Base-by-base conservation (phyloP, 2,797 vertebrate genomes). In the Sebastes nivosus region DNA sequence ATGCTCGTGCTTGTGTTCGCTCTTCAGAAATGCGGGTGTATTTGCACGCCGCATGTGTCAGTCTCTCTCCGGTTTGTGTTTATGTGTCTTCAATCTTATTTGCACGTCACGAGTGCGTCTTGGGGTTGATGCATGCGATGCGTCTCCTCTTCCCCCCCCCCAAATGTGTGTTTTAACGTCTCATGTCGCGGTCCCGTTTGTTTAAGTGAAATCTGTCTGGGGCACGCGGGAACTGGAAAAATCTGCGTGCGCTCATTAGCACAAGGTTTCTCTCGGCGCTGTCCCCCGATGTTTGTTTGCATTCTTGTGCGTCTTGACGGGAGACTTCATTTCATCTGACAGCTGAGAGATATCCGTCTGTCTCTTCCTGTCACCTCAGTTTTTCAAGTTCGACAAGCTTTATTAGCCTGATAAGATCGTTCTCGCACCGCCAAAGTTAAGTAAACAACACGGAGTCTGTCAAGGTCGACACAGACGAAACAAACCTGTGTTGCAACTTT, bases 181-280 rank as follows among this genome's bases (percentile, higher is more conserved):
- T 90, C 83, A 88, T 90, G 85, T 82, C 71, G 34, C 4, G 36
- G 42, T 81, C 82, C 76, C 20, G 68, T 91, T 88, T 90, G 74
- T 81, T 85, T 81, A 87, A 89, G 88, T 81, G 64, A 92, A 90
- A 84, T 86, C 60, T 82, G 79, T 72, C 80, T 84, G 75, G 71
- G 75, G 77, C 42, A 72, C 10, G 60, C 16, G 60, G 58, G 81
- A n/a, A 91, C 92, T 78, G 83, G 91, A 92, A 90, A 90, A 92
- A 91, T 89, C 87, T 59, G 88, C 87, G 67, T 57, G 61, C 75
- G 54, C 75, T 88, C 77, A 80, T 92, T 84, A 84, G 72, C 1
- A 22, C 75, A 14, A 30, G 34, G 36, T 77, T 54, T 59, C 61
- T 82, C 72, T 46, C 5, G 0, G 24, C 14, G 58, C 20, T 60